A percentile compares a stretch with the other conserved stretches of the same genome.
Evolutionary conservation across 2,113 vertebrate species (phyloP).

Genomic region (Dicerorhinus sumatrensis): DNA sequence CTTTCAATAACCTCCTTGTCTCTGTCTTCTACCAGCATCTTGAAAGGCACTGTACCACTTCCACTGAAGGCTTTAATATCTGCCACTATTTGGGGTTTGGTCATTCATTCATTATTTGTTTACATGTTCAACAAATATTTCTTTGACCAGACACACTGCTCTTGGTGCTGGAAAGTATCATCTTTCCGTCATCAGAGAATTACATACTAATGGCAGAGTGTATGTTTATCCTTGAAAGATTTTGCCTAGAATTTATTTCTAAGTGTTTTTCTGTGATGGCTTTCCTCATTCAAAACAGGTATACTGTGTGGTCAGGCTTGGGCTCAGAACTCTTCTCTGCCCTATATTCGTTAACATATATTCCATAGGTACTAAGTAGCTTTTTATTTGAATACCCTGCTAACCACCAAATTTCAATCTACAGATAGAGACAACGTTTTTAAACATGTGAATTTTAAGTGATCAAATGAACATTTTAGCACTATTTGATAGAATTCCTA

Average conservation of each 20-base stretch:
- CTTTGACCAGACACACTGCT: background rate
- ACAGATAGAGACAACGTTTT: background rate
- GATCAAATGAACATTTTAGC: background rate
- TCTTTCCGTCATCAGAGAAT: background rate
- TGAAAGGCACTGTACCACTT: background rate
- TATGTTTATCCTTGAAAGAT: background rate
- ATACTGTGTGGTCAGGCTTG: background rate
- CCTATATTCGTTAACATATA: background rate
- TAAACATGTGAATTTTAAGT: background rate
- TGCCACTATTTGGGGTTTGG: background rate
- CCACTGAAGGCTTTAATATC: background rate
- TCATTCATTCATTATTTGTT: background rate
- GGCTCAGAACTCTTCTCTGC: background rate
- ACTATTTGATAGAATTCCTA: background rate
- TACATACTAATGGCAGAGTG: background rate
- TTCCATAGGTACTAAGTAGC: background rate
- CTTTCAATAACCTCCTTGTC: background rate
- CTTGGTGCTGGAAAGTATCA: background rate
- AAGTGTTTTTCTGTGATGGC: background rate
- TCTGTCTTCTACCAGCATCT: no score
- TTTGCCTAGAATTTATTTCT: background rate
- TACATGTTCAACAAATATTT: background rate
- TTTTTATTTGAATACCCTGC: background rate
- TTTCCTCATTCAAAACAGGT: background rate
- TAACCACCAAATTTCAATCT: background rate